These are phyloP conservation scores for Gephyroberyx darwinii DNA, from an alignment of 2,797 vertebrate species.

Conservation along the genomic window DNA sequence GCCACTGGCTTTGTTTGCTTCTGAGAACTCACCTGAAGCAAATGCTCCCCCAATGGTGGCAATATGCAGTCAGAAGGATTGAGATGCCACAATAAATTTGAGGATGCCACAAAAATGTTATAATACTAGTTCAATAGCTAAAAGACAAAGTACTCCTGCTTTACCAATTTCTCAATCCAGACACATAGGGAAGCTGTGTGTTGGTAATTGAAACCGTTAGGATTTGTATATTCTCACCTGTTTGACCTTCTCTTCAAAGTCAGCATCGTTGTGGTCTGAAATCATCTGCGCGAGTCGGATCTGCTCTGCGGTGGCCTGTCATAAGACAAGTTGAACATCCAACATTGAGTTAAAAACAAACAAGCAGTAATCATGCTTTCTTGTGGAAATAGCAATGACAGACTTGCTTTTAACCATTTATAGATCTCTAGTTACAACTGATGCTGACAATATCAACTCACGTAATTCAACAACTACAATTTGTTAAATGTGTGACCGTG, in stretches of 20 bases:
- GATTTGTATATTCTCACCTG: conserved; percentile 82
- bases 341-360: conserved; percentile 20
- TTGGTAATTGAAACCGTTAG: conserved; percentile 5
- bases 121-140: background rate
- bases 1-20: conserved; percentile 5
- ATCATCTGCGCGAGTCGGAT: conserved; percentile 99
- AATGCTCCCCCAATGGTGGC: background rate
- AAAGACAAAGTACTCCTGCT: background rate
- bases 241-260: conserved; percentile 99
- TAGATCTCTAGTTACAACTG: too few species aligned
- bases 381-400: background rate
- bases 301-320: conserved; percentile 97
- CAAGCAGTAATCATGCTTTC: background rate
- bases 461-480: background rate
- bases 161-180: background rate
- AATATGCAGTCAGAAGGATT: background rate
- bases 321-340: conserved; percentile 7
- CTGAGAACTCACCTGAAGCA: background rate
- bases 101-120: background rate
- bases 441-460: background rate
- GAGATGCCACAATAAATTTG: background rate
- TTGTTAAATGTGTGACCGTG: background rate
- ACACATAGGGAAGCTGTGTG: background rate
- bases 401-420: background rate
- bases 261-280: conserved; percentile 98